Evolutionary conservation across 1,140 invertebrate genomes (phyloP), one percentile per base, ranked within the genome.

Genomic region (Drosophila jambulina): DNA sequence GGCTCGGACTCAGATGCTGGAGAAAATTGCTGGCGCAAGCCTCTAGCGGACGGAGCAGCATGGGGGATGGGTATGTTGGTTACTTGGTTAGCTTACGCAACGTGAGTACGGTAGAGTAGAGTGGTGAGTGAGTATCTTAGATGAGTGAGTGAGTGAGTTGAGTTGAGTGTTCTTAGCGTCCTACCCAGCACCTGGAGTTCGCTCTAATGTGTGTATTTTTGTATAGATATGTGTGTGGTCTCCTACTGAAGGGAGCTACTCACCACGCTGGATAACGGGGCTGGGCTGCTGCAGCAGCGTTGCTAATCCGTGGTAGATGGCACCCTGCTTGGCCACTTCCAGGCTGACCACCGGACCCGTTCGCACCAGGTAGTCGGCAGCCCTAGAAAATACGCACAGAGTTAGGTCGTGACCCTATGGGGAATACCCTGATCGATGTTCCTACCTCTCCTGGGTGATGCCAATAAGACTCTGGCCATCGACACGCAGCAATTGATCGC

Each of bases 401-500:
- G 48, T 45, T 13, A 51, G 12, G 15, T 21, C 4, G 0, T 8
- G 19, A n/a, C 12, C 12, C 15, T 10, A 10, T 2, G 15, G 0
- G 1, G 5, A 40, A 10, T 5, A 8, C 1, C n/a, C 4, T 1
- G 4, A 23, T 38, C 13, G 3, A 45, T 23, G 12, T 19, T 93
- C 94, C 93, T 91, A 96, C 96, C 95, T 95, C 94, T 99, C 99
- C 94, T 99, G 99, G 6, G 98, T 98, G 63, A 99, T 98, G 51
- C 98, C 98, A 32, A 99, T 96, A 46, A 99, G 94, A 91, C 98
- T 99, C 92, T 99, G 97, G 13, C 98, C 98, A 93, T 99, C 99
- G 1, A 99, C 99, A 82, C 98, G 97, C 7, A 99, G 92, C 58
- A 99, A 93, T 93, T 99, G 99, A 95, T 99, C 99, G 19, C 99